A percentile compares a stretch with the other conserved stretches of the same genome.
phyloP scores from a whole-genome alignment of 2,888 invertebrate genomes.

The Cistogaster globosa region DNA sequence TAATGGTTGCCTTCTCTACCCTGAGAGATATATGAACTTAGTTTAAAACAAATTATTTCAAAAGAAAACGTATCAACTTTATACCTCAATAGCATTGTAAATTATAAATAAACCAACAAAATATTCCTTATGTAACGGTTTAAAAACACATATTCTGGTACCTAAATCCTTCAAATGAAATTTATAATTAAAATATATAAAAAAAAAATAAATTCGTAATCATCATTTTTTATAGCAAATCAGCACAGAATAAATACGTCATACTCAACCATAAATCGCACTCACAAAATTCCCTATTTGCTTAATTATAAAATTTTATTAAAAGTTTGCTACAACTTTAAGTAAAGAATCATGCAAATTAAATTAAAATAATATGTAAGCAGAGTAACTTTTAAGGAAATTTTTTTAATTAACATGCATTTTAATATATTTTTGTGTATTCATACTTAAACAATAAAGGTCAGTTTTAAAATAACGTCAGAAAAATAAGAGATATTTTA shows the following conservation, averaged over 20 bases:
- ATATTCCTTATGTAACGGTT: too few relatives aligned
- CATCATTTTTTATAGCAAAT: too few relatives aligned
- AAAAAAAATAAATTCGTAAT: too few relatives aligned
- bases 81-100: too few relatives aligned
- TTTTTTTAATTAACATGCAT: conserved; percentile 4
- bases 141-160: too few relatives aligned
- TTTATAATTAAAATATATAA: too few relatives aligned
- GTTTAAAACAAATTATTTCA: too few relatives aligned
- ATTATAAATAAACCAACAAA: too few relatives aligned
- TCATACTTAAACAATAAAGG: conserved; percentile 1
- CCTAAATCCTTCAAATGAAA: too few relatives aligned
- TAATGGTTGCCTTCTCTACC: too few relatives aligned
- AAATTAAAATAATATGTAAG: not conserved
- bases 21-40: too few relatives aligned
- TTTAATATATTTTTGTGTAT: not conserved
- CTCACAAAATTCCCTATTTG: not conserved
- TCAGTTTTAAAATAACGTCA: conserved; percentile 17
- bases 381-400: not conserved
- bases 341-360: conserved; percentile 9
- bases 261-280: not conserved
- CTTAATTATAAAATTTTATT: not conserved
- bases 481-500: not conserved
- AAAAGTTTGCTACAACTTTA: not conserved
- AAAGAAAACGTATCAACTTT: too few relatives aligned
- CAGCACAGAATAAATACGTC: not conserved